These are phyloP conservation scores for Aproaerema taeniolella DNA, from an alignment of 2,888 invertebrate genomes.

Conservation along the genomic window DNA sequence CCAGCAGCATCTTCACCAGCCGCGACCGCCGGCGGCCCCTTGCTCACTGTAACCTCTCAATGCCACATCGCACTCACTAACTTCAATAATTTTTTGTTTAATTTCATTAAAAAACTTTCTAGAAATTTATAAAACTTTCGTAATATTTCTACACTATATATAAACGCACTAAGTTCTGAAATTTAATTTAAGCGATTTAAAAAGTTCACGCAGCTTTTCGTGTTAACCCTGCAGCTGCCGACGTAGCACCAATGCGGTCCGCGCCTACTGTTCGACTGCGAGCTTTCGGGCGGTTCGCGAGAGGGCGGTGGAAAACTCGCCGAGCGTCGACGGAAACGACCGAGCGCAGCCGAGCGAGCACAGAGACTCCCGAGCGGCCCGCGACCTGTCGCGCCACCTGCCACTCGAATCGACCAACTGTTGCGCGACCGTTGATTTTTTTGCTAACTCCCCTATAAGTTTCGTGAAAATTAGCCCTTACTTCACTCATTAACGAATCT, in stretches of 20 bases:
- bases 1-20: constrained; percentile 85
- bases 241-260: constrained; percentile 47
- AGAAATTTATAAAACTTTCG: not conserved
- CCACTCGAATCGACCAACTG: constrained; percentile 70
- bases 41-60: constrained; percentile 42
- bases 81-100: not conserved
- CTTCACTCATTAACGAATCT: constrained; percentile 13
- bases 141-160: not conserved
- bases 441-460: constrained; percentile 52
- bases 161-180: not conserved
- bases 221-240: constrained; percentile 18
- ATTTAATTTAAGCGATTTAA: not conserved
- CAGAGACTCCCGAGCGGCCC: constrained; percentile 22
- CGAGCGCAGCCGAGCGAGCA: constrained; percentile 38
- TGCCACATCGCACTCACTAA: constrained; percentile 40
- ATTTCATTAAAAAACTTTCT: not conserved
- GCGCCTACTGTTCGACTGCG: constrained; percentile 64
- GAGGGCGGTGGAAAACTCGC: constrained; percentile 63
- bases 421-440: constrained; percentile 74
- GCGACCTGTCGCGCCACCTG: constrained; percentile 74
- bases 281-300: constrained; percentile 69
- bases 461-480: constrained; percentile 65
- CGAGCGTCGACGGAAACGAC: constrained; percentile 35
- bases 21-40: constrained; percentile 59
- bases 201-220: constrained; percentile 35